phyloP scores from a whole-genome alignment of 2,797 vertebrate genomes.

The Anguilla megastoma region DNA sequence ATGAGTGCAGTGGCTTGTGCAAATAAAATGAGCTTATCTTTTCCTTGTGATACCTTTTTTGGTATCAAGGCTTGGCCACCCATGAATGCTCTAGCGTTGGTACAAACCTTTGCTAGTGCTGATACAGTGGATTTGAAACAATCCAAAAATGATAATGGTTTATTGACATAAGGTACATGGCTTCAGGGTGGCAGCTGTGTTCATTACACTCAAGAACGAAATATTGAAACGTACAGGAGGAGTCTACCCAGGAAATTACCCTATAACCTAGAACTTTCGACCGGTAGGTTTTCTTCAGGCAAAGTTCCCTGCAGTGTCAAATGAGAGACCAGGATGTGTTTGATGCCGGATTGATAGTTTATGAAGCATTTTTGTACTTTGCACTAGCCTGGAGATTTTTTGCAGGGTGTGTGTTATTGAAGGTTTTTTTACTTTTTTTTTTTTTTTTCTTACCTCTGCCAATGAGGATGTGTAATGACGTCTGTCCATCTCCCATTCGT shows the following conservation, averaged over 20 bases:
- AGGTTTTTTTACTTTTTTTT: not conserved
- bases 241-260: not conserved
- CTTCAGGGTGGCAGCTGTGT: not conserved
- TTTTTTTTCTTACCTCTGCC: too few species aligned
- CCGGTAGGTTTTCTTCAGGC: not conserved
- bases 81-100: not conserved
- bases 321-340: not conserved
- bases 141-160: not conserved
- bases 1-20: not conserved
- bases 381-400: not conserved
- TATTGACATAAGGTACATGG: not conserved
- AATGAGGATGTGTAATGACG: too few species aligned
- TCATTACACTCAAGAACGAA: not conserved
- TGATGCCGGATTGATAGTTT: not conserved
- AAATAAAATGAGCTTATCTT: not conserved
- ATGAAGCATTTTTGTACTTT: not conserved
- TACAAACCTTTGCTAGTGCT: not conserved
- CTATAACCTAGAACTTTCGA: not conserved
- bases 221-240: not conserved
- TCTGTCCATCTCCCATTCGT: too few species aligned
- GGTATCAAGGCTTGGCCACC: not conserved
- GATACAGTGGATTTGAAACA: not conserved
- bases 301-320: not conserved
- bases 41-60: not conserved
- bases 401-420: too few species aligned